Evolutionary conservation across 2,888 invertebrate species (phyloP).

Genomic region (Agrotis ipsilon): DNA sequence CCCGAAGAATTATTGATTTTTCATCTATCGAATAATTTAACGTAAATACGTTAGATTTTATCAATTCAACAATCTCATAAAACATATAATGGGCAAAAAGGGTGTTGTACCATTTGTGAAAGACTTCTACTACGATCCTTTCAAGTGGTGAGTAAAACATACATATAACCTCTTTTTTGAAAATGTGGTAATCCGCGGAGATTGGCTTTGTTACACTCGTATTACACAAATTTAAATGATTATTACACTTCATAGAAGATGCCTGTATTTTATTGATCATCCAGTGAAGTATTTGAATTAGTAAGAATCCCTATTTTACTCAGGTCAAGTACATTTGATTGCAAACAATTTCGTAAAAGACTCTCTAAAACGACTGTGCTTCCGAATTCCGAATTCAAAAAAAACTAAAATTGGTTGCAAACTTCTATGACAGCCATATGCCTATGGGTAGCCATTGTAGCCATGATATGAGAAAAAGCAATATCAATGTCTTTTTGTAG

Average conservation of each 20-base stretch:
- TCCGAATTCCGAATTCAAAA: no score
- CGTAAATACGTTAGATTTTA: slow-evolving; percentile 51
- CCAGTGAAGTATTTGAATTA: no score
- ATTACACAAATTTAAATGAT: neutral
- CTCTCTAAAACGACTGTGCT: no score
- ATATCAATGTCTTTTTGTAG: neutral
- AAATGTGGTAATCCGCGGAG: slow-evolving; percentile 59
- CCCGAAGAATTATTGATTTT: slow-evolving; percentile 62
- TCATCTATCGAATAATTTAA: slow-evolving; percentile 53
- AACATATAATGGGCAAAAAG: slow-evolving; percentile 91
- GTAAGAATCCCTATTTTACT: no score
- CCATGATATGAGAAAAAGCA: neutral
- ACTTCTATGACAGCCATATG: no score
- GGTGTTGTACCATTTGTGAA: slow-evolving; percentile 91
- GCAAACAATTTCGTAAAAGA: no score
- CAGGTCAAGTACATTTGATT: neutral
- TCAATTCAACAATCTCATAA: slow-evolving; percentile 51
- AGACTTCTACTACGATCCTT: slow-evolving; percentile 94
- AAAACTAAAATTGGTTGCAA: neutral
- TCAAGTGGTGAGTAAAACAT: slow-evolving; percentile 93
- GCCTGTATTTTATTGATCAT: no score
- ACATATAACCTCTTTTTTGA: slow-evolving; percentile 75
- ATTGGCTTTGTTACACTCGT: neutral
- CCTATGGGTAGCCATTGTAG: neutral
- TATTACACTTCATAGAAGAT: neutral